These are phyloP conservation scores for Scaptomyza pallida DNA, from an alignment of 1,140 invertebrate species.

Conservation along the genomic window DNA sequence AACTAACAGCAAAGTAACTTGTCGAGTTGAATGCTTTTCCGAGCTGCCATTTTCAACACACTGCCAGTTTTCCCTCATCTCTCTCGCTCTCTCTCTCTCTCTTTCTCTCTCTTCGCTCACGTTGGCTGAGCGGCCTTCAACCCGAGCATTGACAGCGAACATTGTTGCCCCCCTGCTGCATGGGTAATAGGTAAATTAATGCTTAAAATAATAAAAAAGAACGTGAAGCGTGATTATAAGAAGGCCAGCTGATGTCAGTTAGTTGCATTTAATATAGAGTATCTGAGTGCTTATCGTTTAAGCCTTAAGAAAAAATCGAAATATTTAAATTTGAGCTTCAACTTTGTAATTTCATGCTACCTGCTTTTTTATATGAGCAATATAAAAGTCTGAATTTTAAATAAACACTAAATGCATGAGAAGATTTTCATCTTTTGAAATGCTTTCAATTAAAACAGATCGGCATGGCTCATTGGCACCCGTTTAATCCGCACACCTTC, in stretches of 20 bases:
- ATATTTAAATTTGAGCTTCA: too few species aligned
- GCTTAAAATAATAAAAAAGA: constrained; percentile 44
- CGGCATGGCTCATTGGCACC: constrained; percentile 42
- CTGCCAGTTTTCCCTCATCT: background rate
- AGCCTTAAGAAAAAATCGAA: too few species aligned
- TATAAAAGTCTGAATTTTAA: constrained; percentile 4
- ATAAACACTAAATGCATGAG: background rate
- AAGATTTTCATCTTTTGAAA: constrained; percentile 7
- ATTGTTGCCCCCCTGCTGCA: constrained; percentile 55
- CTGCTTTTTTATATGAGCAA: background rate
- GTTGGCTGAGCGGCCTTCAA: constrained; percentile 46
- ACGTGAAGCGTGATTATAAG: constrained; percentile 8
- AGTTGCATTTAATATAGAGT: too few species aligned
- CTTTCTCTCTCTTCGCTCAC: background rate
- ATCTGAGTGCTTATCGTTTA: background rate
- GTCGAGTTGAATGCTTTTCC: constrained; percentile 71
- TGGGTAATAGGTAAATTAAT: constrained; percentile 68
- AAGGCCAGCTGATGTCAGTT: background rate
- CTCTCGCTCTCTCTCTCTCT: background rate
- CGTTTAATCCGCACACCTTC: background rate
- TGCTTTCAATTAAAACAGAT: constrained; percentile 44
- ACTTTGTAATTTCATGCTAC: constrained; percentile 18
- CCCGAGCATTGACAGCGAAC: constrained; percentile 69
- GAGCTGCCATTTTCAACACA: constrained; percentile 32
- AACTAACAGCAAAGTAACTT: constrained; percentile 58